phyloP scores from a whole-genome alignment of 1,140 invertebrate genomes.

The Melitaea cinxia region DNA sequence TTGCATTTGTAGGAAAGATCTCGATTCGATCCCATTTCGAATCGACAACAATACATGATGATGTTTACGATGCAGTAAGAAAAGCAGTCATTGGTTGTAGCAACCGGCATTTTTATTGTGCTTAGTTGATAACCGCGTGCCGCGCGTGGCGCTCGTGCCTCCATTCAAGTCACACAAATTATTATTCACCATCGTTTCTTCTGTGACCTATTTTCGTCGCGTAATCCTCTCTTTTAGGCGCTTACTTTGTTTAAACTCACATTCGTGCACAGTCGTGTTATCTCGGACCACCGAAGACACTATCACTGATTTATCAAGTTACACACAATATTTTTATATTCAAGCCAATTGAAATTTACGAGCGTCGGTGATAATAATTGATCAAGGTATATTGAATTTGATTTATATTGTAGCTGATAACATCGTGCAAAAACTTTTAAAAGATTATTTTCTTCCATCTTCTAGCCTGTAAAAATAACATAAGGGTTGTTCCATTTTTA shows the following conservation, averaged over 20 bases:
- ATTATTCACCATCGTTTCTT: conserved; percentile 6
- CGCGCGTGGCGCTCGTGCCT: conserved; percentile 59
- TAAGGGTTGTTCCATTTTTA: too few relatives aligned
- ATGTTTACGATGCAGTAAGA: conserved; percentile 54
- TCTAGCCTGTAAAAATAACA: too few relatives aligned
- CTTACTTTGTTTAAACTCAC: conserved; percentile 13
- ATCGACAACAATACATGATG: conserved; percentile 53
- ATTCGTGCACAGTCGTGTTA: conserved; percentile 2
- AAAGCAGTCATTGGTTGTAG: conserved; percentile 50
- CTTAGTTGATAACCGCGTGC: conserved; percentile 71
- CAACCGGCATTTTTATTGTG: conserved; percentile 68
- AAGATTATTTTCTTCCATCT: too few relatives aligned
- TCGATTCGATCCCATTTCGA: conserved; percentile 35
- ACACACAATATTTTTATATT: not conserved
- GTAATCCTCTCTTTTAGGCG: conserved; percentile 21
- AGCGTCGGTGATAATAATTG: conserved; percentile 15
- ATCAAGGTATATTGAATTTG: conserved; percentile 27
- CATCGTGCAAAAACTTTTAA: too few relatives aligned
- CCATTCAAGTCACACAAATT: conserved; percentile 30
- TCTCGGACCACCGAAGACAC: not conserved
- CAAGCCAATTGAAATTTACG: conserved; percentile 11
- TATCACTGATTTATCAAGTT: conserved; percentile 13
- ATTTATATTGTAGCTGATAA: not conserved
- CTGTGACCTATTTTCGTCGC: conserved; percentile 32
- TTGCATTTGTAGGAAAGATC: conserved; percentile 8